Evolutionary conservation across 2,888 invertebrate genomes (phyloP).

Genomic region (Julus scandinavius): DNA sequence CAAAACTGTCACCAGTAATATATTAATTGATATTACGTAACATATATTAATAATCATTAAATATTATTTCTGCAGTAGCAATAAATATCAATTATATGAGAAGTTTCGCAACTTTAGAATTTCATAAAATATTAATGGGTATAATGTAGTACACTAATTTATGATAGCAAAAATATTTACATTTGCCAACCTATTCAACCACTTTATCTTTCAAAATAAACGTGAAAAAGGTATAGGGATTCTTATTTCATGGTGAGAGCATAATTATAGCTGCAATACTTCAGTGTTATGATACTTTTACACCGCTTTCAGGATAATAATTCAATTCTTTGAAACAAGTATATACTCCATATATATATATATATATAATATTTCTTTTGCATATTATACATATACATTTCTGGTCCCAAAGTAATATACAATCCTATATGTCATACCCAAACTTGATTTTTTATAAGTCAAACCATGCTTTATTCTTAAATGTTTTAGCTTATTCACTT

Average conservation of each 20-base stretch:
- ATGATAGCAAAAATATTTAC: constrained; percentile 24
- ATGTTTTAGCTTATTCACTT: background rate
- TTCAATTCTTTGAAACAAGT: background rate
- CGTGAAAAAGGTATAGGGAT: background rate
- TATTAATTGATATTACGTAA: background rate
- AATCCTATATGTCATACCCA: background rate
- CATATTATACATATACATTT: background rate
- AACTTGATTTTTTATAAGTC: background rate
- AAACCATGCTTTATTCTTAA: background rate
- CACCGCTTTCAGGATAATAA: background rate
- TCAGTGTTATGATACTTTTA: background rate
- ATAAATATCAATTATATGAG: background rate
- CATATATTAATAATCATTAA: background rate
- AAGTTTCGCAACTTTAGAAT: background rate
- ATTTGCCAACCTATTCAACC: background rate
- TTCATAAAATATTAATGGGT: background rate
- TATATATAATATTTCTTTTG: background rate
- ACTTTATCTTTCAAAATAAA: background rate
- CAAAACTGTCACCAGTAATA: constrained; percentile 17
- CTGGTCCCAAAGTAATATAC: constrained; percentile 26
- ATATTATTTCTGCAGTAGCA: background rate
- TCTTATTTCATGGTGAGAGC: background rate
- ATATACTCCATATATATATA: background rate
- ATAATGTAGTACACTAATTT: background rate
- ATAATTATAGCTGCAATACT: background rate